Percentiles rank a stretch among this genome's conserved stretches.
Conservation (phyloP, 2,797 vertebrate genomes). For the Helostoma temminkii region DNA sequence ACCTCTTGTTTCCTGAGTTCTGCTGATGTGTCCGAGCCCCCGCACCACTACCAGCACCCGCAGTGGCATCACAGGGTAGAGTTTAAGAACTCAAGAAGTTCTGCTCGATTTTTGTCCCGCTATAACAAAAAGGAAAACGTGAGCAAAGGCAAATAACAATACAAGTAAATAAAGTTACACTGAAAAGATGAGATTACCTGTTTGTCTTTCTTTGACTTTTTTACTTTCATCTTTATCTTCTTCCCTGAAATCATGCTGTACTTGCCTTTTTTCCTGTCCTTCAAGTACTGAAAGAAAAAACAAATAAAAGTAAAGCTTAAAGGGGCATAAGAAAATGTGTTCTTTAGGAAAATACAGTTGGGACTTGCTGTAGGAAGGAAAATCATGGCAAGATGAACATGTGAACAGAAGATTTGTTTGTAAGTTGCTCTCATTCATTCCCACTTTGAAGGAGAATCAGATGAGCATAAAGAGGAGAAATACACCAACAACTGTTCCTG, state of each 20-base stretch:
- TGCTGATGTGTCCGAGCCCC: conserved; percentile 32
- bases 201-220: conserved; percentile 95
- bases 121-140: conserved; percentile 51
- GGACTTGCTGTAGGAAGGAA: too few species aligned
- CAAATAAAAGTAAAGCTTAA: not conserved
- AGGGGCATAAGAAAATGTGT: too few species aligned
- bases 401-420: too few species aligned
- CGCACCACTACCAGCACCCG: conserved; percentile 16
- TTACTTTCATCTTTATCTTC: conserved; percentile 97
- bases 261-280: conserved; percentile 91
- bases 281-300: conserved; percentile 87
- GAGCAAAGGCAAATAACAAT: not conserved
- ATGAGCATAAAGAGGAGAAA: too few species aligned
- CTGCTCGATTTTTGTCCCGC: conserved; percentile 91
- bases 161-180: not conserved
- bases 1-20: conserved; percentile 69
- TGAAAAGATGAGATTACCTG: conserved; percentile 83
- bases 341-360: too few species aligned
- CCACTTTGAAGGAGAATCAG: too few species aligned
- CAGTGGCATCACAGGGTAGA: conserved; percentile 85
- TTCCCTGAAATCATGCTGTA: conserved; percentile 97
- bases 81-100: conserved; percentile 92
- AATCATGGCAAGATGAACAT: too few species aligned
- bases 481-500: too few species aligned
- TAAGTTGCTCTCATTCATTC: too few species aligned